Conservation (phyloP, 1,140 invertebrate species). For the Dinoponera quadriceps region DNA sequence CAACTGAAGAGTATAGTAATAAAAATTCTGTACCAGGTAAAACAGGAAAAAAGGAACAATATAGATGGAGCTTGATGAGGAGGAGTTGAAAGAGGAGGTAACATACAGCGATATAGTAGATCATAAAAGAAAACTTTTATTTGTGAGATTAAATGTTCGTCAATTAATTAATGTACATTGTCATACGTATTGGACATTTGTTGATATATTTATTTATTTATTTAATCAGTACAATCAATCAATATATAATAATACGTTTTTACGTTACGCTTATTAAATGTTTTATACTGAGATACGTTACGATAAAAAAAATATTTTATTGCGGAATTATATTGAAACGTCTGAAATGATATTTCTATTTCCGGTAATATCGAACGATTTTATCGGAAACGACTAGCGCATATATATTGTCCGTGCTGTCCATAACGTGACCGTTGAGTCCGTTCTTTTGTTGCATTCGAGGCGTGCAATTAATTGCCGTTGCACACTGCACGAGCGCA, state of each 20-base stretch:
- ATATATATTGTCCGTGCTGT: background rate
- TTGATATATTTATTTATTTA: background rate
- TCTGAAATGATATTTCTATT: background rate
- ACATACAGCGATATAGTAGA: background rate
- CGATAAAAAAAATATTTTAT: background rate
- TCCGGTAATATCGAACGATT: background rate
- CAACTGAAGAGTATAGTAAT: slow-evolving; percentile 56
- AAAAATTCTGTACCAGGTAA: slow-evolving; percentile 39
- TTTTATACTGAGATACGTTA: background rate
- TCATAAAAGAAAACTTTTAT: slow-evolving; percentile 37
- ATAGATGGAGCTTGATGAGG: slow-evolving; percentile 36
- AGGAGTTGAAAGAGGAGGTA: slow-evolving; percentile 29
- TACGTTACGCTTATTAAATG: background rate
- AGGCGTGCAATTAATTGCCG: slow-evolving; percentile 30
- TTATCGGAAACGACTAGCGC: background rate
- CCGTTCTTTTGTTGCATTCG: background rate
- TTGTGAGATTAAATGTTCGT: slow-evolving; percentile 12
- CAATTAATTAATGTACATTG: slow-evolving; percentile 4
- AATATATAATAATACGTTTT: background rate
- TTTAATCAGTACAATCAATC: background rate
- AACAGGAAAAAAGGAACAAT: background rate
- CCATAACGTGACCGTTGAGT: background rate
- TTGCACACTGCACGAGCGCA: background rate
- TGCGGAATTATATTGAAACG: background rate
- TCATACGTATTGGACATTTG: background rate